Base-by-base conservation (phyloP, 2,113 vertebrate species). In the Tympanuchus pallidicinctus region DNA sequence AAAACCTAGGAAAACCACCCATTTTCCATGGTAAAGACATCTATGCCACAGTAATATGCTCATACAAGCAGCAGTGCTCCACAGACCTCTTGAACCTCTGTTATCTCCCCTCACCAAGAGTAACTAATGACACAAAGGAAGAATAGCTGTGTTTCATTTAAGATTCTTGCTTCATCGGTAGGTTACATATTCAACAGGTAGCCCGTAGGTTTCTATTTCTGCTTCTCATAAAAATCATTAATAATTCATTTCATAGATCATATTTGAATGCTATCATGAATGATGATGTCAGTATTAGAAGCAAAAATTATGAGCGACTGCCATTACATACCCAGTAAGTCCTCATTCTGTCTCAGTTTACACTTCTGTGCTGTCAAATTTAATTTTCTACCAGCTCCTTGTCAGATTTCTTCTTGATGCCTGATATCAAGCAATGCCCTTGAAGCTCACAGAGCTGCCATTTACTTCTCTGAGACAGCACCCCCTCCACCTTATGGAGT, bases 311-410 rank as follows among this genome's bases (percentile, higher is more conserved):
- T 4, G 90, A 93, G 52, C 56, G 64, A 38, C 92, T 96, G 61
- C 72, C 82, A 36, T 66, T 92, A 91, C 83, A 87, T 18, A 24
- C 73, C 40, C n/a, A 50, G 30, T 59, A 70, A 93, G 95, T 11
- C 95, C 97, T 87, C 92, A 95, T 97, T 97, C 95, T 97, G 96
- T 97, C 97, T 96, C 22, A 63, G 42, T 40, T 91, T 63, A 75
- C 42, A 13, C 64, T 59, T 36, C 42, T 2, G 66, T 92, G 61
- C 86, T 96, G 80, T 88, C 94, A 96, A 91, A 91, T n/a, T 54
- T 60, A 63, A 93, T 96, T 96, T 96, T 93, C 89, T 95, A 76
- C 52, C 90, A 90, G 78, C 85, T 95, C 84, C 94, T 67, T 96
- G 93, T 93, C 94, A 97, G 79, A 93, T 42, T 87, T 61, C 56